A percentile compares a stretch with the other conserved stretches of the same genome.
Evolutionary conservation across 2,888 invertebrate genomes (phyloP).

Genomic region (Lydus trimaculatus): DNA sequence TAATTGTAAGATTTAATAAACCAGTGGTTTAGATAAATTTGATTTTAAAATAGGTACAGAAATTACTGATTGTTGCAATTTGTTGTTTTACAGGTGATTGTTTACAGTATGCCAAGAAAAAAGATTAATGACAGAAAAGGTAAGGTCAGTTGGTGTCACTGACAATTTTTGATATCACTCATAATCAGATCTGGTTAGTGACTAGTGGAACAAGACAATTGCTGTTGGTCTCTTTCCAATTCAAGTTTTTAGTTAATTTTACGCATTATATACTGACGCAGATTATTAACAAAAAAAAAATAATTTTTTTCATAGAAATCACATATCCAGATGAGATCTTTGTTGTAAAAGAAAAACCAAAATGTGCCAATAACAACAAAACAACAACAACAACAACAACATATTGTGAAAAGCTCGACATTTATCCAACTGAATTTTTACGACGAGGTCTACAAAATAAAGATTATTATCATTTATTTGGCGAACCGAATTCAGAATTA

Average conservation of each 20-base stretch:
- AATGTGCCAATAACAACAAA: constrained; percentile 8
- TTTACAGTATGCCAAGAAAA: background rate
- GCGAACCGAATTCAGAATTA: background rate
- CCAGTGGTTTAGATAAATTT: too few relatives aligned
- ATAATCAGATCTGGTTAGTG: too few relatives aligned
- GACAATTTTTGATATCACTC: too few relatives aligned
- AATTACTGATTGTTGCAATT: too few relatives aligned
- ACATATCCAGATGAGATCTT: background rate
- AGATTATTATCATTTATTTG: constrained; percentile 13
- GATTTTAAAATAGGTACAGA: too few relatives aligned
- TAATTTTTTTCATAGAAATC: background rate
- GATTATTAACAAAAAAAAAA: background rate
- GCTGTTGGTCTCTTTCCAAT: too few relatives aligned
- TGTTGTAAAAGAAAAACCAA: background rate
- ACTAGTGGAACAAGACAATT: too few relatives aligned
- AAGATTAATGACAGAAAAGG: background rate
- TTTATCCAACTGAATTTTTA: constrained; percentile 16
- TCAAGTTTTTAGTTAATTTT: too few relatives aligned
- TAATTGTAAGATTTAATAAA: constrained; percentile 1
- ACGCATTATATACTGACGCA: too few relatives aligned
- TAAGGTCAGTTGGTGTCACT: background rate
- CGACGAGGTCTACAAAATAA: background rate
- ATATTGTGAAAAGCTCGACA: constrained; percentile 18
- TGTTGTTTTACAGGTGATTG: background rate
- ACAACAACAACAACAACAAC: background rate